Conservation (phyloP, 2,888 invertebrate genomes). For the Lasioglossum villosulum region DNA sequence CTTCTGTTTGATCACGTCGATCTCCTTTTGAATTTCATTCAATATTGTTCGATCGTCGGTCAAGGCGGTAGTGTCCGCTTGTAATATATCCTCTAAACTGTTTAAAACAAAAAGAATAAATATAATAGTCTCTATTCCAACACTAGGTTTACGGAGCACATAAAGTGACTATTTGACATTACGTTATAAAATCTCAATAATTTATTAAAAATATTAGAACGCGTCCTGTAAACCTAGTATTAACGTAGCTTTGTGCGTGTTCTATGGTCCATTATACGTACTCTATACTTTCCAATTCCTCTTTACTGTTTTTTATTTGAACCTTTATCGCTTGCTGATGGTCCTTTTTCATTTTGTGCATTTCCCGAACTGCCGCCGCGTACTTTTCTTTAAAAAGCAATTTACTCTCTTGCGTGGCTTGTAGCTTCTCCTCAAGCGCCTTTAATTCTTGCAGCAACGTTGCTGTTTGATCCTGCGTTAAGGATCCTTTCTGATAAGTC, state of each 20-base stretch:
- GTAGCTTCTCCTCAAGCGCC: slow-evolving; percentile 88
- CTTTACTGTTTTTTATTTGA: slow-evolving; percentile 85
- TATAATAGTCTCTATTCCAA: background rate
- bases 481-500: slow-evolving; percentile 85
- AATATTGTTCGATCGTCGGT: slow-evolving; percentile 78
- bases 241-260: background rate
- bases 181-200: background rate
- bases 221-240: background rate
- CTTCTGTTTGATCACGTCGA: slow-evolving; percentile 78
- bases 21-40: slow-evolving; percentile 79
- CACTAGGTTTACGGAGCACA: background rate
- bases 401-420: slow-evolving; percentile 88
- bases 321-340: slow-evolving; percentile 86
- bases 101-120: slow-evolving; percentile 4
- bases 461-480: slow-evolving; percentile 89
- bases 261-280: slow-evolving; percentile 36
- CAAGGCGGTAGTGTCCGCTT: slow-evolving; percentile 77
- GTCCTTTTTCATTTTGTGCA: slow-evolving; percentile 87
- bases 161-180: too few relatives aligned
- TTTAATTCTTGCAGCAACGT: slow-evolving; percentile 89
- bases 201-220: background rate
- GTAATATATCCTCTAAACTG: slow-evolving; percentile 80
- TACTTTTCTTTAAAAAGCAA: slow-evolving; percentile 92
- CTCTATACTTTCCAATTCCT: slow-evolving; percentile 80
- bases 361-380: slow-evolving; percentile 89